phyloP scores from a whole-genome alignment of 2,113 vertebrate species.

The Toxostoma redivivum region DNA sequence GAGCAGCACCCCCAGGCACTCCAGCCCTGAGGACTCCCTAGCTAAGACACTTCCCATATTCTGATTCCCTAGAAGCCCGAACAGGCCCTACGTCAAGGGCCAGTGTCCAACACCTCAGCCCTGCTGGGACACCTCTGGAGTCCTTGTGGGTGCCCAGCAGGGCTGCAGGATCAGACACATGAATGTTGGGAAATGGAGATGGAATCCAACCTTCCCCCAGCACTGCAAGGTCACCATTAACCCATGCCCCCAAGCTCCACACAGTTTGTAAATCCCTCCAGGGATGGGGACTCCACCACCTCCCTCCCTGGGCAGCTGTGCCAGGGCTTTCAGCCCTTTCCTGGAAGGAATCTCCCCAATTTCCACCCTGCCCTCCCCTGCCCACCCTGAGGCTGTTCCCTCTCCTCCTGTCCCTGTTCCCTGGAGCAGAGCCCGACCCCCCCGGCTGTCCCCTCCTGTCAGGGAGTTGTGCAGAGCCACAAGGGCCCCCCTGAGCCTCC shows the following conservation, averaged over 20 bases:
- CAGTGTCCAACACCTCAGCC: background rate
- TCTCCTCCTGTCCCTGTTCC: background rate
- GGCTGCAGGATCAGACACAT: background rate
- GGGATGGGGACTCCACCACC: background rate
- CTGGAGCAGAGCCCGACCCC: background rate
- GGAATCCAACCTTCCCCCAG: background rate
- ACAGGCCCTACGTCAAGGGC: too few relatives aligned
- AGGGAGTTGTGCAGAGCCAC: background rate
- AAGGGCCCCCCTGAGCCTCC: background rate
- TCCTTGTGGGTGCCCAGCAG: background rate
- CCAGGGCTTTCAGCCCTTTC: fast-evolving
- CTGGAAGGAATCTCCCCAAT: fast-evolving
- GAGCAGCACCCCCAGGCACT: background rate
- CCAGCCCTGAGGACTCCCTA: background rate
- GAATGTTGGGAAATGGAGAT: background rate
- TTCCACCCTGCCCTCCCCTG: background rate
- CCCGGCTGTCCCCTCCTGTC: background rate
- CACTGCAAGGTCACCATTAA: background rate
- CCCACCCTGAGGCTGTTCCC: background rate
- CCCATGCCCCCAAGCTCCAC: background rate
- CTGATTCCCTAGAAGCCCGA: background rate
- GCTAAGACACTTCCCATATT: background rate
- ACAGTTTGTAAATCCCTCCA: too few relatives aligned
- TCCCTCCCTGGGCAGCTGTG: background rate
- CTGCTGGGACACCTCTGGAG: background rate